Percentiles rank a stretch among this genome's conserved stretches.
Evolutionary conservation across 2,888 invertebrate genomes (phyloP).

Genomic region (Alentia gelatinosa): DNA sequence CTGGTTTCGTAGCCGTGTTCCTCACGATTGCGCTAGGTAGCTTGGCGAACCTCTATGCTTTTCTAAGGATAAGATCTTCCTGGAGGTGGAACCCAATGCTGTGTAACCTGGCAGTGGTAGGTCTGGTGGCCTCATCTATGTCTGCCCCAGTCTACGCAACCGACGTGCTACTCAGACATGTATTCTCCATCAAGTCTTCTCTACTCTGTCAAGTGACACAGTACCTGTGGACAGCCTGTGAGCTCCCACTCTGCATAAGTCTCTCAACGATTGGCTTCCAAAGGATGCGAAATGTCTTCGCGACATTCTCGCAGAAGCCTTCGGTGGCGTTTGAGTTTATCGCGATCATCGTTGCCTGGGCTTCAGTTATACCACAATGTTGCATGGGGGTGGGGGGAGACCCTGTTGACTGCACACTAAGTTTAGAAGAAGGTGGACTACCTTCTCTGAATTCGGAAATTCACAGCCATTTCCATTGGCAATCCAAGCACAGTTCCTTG

Average conservation of each 20-base stretch:
- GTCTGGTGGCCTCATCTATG: neutral
- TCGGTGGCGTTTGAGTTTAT: neutral
- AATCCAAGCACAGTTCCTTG: neutral
- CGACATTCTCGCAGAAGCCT: neutral
- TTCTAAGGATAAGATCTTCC: neutral
- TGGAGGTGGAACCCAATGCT: conserved; percentile 1
- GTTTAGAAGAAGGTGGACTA: too few relatives aligned
- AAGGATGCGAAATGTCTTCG: neutral
- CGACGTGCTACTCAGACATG: neutral
- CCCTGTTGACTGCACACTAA: too few relatives aligned
- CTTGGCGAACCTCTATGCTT: neutral
- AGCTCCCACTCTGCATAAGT: neutral
- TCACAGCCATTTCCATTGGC: neutral
- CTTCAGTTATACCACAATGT: neutral
- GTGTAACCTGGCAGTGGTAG: conserved; percentile 20
- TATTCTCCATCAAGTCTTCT: neutral
- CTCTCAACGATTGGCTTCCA: neutral
- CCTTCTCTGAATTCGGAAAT: too few relatives aligned
- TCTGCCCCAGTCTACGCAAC: neutral
- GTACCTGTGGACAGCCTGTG: neutral
- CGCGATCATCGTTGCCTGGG: neutral
- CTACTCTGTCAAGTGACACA: neutral
- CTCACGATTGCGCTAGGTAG: neutral
- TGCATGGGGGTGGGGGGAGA: neutral
- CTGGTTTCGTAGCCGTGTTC: neutral